phyloP scores from a whole-genome alignment of 2,888 invertebrate species.

The Plutella xylostella region DNA sequence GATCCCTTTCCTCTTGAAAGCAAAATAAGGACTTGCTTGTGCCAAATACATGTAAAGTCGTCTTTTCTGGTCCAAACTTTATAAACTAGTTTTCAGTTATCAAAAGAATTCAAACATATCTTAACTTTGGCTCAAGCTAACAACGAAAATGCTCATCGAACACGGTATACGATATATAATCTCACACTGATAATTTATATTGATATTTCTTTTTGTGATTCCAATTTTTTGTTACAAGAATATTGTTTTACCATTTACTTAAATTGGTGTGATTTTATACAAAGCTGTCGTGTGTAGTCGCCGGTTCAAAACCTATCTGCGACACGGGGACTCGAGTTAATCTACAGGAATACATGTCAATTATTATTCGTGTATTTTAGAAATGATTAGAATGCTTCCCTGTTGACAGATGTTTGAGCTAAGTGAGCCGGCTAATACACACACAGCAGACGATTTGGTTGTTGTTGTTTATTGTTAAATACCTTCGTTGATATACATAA shows the following conservation, averaged over 20 bases:
- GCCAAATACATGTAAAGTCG: too few species aligned
- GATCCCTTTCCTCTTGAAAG: too few species aligned
- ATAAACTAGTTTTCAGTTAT: too few species aligned
- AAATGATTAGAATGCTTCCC: neutral
- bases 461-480: conserved; percentile 4
- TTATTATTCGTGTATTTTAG: too few species aligned
- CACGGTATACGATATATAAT: conserved; percentile 26
- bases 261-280: conserved; percentile 12
- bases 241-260: neutral
- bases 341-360: conserved; percentile 25
- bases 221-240: neutral
- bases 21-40: too few species aligned
- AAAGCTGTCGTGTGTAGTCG: conserved; percentile 19
- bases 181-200: conserved; percentile 14
- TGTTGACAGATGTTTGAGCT: neutral
- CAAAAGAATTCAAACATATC: too few species aligned
- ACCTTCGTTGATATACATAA: conserved; percentile 3
- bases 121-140: conserved; percentile 14
- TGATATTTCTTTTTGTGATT: neutral
- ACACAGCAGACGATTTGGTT: neutral
- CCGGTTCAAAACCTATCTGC: too few species aligned
- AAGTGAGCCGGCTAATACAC: too few species aligned
- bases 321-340: too few species aligned
- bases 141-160: conserved; percentile 35
- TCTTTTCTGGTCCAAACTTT: too few species aligned